Evolutionary conservation across 2,797 vertebrate species (phyloP).

Genomic region (Danionella dracula): DNA sequence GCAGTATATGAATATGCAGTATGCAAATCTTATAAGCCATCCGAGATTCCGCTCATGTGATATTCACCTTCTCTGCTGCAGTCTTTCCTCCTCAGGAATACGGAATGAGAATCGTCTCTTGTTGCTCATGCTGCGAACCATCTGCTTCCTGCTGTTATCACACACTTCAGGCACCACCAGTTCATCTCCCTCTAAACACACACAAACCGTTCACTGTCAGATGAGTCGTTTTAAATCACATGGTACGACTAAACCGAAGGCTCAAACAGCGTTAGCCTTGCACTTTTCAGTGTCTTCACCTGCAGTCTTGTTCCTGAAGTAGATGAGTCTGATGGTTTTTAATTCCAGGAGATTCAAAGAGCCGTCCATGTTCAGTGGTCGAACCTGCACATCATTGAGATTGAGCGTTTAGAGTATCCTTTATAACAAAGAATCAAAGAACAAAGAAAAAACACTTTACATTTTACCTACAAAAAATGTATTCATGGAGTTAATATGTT

Average conservation of each 20-base stretch:
- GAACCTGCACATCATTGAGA: slow-evolving; percentile 70
- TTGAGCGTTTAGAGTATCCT: background rate
- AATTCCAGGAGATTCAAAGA: slow-evolving; percentile 90
- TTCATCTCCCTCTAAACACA: slow-evolving; percentile 85
- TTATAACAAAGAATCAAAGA: too few species aligned
- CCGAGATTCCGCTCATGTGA: too few species aligned
- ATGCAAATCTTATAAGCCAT: background rate
- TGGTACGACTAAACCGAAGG: background rate
- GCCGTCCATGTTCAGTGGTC: slow-evolving; percentile 89
- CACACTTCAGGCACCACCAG: slow-evolving; percentile 94
- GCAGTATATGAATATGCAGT: too few species aligned
- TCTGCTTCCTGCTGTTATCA: slow-evolving; percentile 94
- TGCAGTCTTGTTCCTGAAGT: slow-evolving; percentile 97
- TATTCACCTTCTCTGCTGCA: slow-evolving; percentile 88
- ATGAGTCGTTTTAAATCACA: slow-evolving; percentile 12
- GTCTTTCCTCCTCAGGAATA: slow-evolving; percentile 90
- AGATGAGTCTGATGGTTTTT: slow-evolving; percentile 92
- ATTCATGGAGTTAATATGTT: too few species aligned
- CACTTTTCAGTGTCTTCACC: too few species aligned
- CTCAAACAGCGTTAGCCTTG: background rate
- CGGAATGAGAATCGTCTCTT: slow-evolving; percentile 93
- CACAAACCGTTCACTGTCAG: slow-evolving; percentile 18
- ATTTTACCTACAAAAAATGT: too few species aligned
- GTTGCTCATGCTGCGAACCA: slow-evolving; percentile 94
- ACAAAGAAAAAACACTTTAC: too few species aligned